Conservation (phyloP, 2,113 vertebrate species). For the Mesitornis unicolor region DNA sequence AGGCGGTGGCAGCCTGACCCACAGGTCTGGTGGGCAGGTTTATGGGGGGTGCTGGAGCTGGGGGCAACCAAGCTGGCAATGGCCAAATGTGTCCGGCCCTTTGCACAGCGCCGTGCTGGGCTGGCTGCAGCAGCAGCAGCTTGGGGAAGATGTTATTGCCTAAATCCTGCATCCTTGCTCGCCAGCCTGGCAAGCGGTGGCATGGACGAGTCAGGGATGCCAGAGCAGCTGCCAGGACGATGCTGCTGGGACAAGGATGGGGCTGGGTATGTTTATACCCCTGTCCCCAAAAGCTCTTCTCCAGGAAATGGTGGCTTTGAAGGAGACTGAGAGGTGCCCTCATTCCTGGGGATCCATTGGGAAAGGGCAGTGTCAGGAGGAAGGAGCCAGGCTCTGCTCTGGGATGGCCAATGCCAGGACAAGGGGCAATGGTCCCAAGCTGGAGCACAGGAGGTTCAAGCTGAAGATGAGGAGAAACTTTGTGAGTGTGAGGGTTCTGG, state of each 20-base stretch:
- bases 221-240: neutral
- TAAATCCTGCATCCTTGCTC: neutral
- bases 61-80: neutral
- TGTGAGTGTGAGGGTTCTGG: too few relatives aligned
- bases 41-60: neutral
- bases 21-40: neutral
- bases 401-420: too few relatives aligned
- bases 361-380: too few relatives aligned
- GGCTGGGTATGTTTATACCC: neutral
- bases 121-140: neutral
- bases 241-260: neutral
- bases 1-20: constrained; percentile 29
- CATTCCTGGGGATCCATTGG: too few relatives aligned
- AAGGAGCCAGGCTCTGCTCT: too few relatives aligned
- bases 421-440: too few relatives aligned
- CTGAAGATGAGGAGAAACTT: too few relatives aligned
- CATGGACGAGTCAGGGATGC: neutral
- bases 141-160: neutral
- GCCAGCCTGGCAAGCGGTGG: neutral
- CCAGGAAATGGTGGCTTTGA: neutral
- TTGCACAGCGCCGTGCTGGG: accelerated
- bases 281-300: neutral
- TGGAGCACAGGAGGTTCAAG: too few relatives aligned
- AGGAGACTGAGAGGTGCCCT: too few relatives aligned
- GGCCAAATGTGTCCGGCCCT: neutral